Evolutionary conservation across 2,888 invertebrate genomes (phyloP).

Genomic region (Lasius fuliginosus): DNA sequence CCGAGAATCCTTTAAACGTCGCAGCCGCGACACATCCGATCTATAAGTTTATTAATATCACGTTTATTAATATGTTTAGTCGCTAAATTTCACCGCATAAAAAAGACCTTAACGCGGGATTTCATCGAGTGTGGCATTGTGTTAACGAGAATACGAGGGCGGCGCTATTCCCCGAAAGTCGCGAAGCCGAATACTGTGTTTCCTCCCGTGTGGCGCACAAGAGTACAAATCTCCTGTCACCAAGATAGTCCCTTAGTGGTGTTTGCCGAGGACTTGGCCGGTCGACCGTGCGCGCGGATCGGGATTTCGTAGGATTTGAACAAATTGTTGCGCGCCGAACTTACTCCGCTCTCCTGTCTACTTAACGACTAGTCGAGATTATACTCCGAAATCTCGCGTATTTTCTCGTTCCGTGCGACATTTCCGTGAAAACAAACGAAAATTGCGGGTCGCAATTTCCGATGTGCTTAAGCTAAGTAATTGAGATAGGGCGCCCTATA

Average conservation of each 20-base stretch:
- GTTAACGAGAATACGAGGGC: constrained; percentile 19
- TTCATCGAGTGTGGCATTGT: neutral
- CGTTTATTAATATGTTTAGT: neutral
- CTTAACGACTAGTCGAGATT: constrained; percentile 67
- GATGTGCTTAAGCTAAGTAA: constrained; percentile 45
- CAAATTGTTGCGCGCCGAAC: constrained; percentile 73
- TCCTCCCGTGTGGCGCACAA: constrained; percentile 50
- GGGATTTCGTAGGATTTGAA: constrained; percentile 76
- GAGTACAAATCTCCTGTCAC: constrained; percentile 76
- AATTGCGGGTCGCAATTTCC: constrained; percentile 16
- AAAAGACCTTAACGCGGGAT: neutral
- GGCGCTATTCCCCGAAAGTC: constrained; percentile 48
- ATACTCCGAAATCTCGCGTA: constrained; percentile 61
- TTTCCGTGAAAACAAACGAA: constrained; percentile 48
- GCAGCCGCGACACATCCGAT: neutral
- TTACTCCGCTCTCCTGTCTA: constrained; percentile 61
- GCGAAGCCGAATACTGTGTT: constrained; percentile 53
- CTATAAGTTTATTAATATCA: neutral
- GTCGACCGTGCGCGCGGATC: constrained; percentile 68
- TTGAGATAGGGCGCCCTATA: constrained; percentile 18
- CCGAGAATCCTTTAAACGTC: constrained; percentile 17
- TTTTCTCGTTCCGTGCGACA: constrained; percentile 46
- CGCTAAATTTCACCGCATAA: neutral
- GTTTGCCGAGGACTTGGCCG: constrained; percentile 74
- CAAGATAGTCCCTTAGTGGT: constrained; percentile 74